A percentile compares a stretch with the other conserved stretches of the same genome.
phyloP scores from a whole-genome alignment of 2,797 vertebrate genomes.

The Discoglossus pictus region DNA sequence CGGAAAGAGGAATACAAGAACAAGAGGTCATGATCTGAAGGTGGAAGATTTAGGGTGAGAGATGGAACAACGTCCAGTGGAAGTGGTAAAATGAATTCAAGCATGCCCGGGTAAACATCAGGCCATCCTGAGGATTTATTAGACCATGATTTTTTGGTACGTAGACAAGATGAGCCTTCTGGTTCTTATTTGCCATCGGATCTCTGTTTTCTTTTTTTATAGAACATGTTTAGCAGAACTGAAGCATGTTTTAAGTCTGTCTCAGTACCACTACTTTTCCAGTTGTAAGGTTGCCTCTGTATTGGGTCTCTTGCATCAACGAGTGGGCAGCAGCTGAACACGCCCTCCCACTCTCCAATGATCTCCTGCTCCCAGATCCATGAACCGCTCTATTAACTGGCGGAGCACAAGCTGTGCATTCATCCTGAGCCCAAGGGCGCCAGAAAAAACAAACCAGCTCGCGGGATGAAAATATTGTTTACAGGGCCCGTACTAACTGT shows the following conservation, averaged over 20 bases:
- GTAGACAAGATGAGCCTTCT: too few species aligned
- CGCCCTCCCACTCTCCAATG: slow-evolving; percentile 48
- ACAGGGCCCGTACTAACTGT: slow-evolving; percentile 44
- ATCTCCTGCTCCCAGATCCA: slow-evolving; percentile 37
- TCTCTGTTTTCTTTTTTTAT: too few species aligned
- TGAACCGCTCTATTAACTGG: slow-evolving; percentile 43
- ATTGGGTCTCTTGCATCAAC: slow-evolving; percentile 38
- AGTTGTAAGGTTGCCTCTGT: slow-evolving; percentile 28
- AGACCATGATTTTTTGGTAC: too few species aligned
- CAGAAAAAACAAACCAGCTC: slow-evolving; percentile 49
- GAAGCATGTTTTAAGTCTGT: neutral
- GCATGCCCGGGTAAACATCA: too few species aligned
- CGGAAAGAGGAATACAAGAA: too few species aligned
- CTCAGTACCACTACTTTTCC: slow-evolving; percentile 16
- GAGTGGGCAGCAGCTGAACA: slow-evolving; percentile 40
- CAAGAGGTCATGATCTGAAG: too few species aligned
- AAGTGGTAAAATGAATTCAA: too few species aligned
- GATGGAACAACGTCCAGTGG: too few species aligned
- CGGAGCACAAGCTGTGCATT: slow-evolving; percentile 47
- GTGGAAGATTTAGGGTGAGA: too few species aligned
- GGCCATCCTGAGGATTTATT: too few species aligned
- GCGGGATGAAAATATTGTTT: slow-evolving; percentile 45
- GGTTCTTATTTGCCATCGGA: too few species aligned
- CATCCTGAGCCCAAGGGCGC: slow-evolving; percentile 32
- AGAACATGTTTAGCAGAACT: too few species aligned